Percentiles rank a stretch among this genome's conserved stretches.
Conservation (phyloP, 2,888 invertebrate genomes). For the Agrochola litura region DNA sequence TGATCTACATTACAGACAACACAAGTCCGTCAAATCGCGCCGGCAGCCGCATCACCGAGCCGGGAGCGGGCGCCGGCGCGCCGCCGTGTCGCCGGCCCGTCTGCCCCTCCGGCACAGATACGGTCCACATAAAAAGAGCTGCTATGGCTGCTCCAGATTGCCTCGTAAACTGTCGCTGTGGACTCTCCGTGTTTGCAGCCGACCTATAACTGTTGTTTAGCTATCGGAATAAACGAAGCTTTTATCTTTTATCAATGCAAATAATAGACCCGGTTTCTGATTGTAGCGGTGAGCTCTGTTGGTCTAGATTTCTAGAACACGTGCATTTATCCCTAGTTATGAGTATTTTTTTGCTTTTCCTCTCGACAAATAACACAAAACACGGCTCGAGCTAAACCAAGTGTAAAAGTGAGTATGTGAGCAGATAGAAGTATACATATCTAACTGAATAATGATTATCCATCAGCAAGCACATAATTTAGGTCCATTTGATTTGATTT, state of each 20-base stretch:
- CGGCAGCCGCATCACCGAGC: constrained; percentile 53
- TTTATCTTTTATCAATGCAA: constrained; percentile 21
- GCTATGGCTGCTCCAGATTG: constrained; percentile 82
- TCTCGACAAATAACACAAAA: background rate
- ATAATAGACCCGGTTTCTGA: constrained; percentile 24
- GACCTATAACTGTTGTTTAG: constrained; percentile 53
- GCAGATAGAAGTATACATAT: background rate
- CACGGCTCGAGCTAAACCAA: background rate
- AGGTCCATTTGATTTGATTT: no score
- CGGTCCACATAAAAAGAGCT: constrained; percentile 75
- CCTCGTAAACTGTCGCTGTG: constrained; percentile 77
- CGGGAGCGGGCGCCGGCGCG: constrained; percentile 70
- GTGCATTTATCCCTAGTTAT: background rate
- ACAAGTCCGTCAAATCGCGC: constrained; percentile 13
- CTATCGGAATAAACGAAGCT: constrained; percentile 18
- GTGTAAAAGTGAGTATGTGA: background rate
- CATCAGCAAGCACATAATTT: background rate
- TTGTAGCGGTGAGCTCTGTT: background rate
- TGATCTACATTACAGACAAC: constrained; percentile 5
- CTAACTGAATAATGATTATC: background rate
- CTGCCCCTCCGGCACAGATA: constrained; percentile 76
- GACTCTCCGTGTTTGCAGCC: constrained; percentile 55
- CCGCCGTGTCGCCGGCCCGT: constrained; percentile 82
- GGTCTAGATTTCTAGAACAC: background rate
- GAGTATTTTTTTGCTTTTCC: background rate